These are phyloP conservation scores for Melolontha melolontha DNA, from an alignment of 2,888 invertebrate genomes.

Conservation along the genomic window DNA sequence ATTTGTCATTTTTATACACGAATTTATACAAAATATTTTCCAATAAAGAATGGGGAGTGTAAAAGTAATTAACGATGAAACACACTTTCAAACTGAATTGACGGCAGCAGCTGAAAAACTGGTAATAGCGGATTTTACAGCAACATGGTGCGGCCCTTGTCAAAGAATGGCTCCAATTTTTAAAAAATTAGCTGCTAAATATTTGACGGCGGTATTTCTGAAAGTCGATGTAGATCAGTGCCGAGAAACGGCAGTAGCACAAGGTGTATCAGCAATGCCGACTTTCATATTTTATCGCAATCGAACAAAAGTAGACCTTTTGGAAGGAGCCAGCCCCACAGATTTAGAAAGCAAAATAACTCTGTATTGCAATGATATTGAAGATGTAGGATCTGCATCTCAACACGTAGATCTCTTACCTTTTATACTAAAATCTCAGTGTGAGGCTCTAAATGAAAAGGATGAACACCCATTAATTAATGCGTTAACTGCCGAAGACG, in stretches of 20 bases:
- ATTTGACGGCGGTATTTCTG: constrained; percentile 91
- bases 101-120: constrained; percentile 85
- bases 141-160: constrained; percentile 98
- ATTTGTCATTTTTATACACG: too few relatives aligned
- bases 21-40: too few relatives aligned
- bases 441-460: constrained; percentile 96
- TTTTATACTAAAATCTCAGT: constrained; percentile 88
- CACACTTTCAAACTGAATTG: constrained; percentile 88
- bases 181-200: constrained; percentile 88
- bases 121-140: constrained; percentile 95
- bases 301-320: constrained; percentile 83
- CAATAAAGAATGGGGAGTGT: constrained; percentile 63
- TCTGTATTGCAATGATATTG: constrained; percentile 79
- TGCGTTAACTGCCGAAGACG: constrained; percentile 73
- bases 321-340: constrained; percentile 89
- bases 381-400: constrained; percentile 76
- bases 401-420: constrained; percentile 91
- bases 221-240: constrained; percentile 97
- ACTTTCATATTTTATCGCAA: constrained; percentile 97
- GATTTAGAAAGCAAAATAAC: constrained; percentile 89
- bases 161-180: constrained; percentile 93
- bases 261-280: constrained; percentile 97
- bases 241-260: constrained; percentile 85
- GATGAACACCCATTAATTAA: constrained; percentile 90
- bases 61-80: constrained; percentile 78